Evolutionary conservation across 2,797 vertebrate species (phyloP).

Genomic region (Coreius guichenoti): DNA sequence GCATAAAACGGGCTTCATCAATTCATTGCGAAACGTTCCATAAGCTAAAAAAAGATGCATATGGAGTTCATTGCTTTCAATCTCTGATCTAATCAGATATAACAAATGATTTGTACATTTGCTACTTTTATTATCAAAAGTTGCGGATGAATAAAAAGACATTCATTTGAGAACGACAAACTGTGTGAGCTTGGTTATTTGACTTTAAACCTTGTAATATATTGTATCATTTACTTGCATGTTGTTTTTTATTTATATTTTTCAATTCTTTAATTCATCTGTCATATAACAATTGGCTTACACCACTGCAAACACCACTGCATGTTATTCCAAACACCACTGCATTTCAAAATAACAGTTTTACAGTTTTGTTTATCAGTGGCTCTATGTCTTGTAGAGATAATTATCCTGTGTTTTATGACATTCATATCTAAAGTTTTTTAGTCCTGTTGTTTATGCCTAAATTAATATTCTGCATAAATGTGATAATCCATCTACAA

Average conservation of each 20-base stretch:
- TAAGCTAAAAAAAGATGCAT: not conserved
- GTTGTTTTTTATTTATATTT: not conserved
- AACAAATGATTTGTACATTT: slow-evolving; percentile 41
- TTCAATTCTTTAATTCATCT: not conserved
- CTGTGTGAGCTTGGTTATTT: slow-evolving; percentile 35
- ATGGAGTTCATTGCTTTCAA: slow-evolving; percentile 8
- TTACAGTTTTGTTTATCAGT: not conserved
- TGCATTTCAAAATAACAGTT: not conserved
- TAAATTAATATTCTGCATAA: not conserved
- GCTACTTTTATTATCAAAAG: slow-evolving; percentile 43
- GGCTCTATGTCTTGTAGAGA: not conserved
- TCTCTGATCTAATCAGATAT: slow-evolving; percentile 19
- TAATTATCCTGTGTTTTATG: not conserved
- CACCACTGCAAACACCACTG: not conserved
- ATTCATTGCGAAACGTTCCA: not conserved
- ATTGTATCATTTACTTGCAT: not conserved
- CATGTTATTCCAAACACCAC: not conserved
- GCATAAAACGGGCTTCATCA: not conserved
- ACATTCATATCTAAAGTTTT: not conserved
- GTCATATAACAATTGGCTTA: not conserved
- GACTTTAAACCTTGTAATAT: not conserved
- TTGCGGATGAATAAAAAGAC: slow-evolving; percentile 48
- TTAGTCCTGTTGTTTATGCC: not conserved
- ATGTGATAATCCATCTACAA: not conserved
- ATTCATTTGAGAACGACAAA: slow-evolving; percentile 24